Percentiles rank a stretch among this genome's conserved stretches.
Conservation (phyloP, 2,888 invertebrate species). For the Rhagonycha fulva region DNA sequence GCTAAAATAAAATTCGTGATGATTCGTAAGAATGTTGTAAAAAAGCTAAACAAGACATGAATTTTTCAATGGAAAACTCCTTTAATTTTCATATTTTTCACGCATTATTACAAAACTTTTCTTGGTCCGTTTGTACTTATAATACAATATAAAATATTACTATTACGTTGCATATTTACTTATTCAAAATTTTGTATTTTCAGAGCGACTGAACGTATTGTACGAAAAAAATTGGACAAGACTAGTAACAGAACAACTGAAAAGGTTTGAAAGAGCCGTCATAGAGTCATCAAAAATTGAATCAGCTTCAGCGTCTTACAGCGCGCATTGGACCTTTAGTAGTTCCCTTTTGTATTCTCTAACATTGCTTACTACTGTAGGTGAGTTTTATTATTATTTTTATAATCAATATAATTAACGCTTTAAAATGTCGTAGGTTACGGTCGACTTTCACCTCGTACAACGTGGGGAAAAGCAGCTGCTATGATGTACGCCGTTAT, state of each 20-base stretch:
- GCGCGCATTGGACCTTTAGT: conserved; percentile 79
- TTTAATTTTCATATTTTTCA: no score
- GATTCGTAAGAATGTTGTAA: no score
- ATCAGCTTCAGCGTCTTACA: conserved; percentile 41
- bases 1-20: no score
- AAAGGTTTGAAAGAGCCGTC: conserved; percentile 79
- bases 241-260: conserved; percentile 75
- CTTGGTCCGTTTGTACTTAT: no score
- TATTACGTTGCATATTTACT: no score
- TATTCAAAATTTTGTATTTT: conserved; percentile 16
- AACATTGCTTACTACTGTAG: conserved; percentile 87
- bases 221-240: conserved; percentile 85
- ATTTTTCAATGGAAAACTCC: no score
- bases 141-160: no score
- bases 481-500: conserved; percentile 87
- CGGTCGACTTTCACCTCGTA: conserved; percentile 83
- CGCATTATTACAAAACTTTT: no score
- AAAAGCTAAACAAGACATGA: no score
- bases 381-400: conserved; percentile 60
- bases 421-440: conserved; percentile 64
- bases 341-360: conserved; percentile 84
- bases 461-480: conserved; percentile 79
- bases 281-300: conserved; percentile 72
- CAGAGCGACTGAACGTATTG: conserved; percentile 80
- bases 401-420: neutral